A percentile compares a stretch with the other conserved stretches of the same genome.
Evolutionary conservation across 2,797 vertebrate genomes (phyloP).

Genomic region (Sciurus vulgaris): DNA sequence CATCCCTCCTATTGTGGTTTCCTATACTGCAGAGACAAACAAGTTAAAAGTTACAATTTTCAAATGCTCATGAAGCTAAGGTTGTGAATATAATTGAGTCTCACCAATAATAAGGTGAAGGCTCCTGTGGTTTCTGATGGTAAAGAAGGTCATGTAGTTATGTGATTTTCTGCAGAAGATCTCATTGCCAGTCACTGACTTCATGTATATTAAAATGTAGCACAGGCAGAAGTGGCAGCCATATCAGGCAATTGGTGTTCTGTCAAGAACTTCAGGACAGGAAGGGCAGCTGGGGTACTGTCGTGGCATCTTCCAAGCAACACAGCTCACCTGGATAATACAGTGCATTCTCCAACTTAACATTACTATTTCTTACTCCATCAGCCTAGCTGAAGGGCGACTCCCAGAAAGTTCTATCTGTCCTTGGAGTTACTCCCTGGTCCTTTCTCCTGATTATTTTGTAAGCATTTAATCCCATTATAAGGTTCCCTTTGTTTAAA

Average conservation of each 20-base stretch:
- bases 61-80: neutral
- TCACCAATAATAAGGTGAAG: neutral
- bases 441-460: neutral
- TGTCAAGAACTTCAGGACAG: neutral
- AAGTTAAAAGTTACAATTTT: neutral
- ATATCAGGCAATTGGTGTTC: too few species aligned
- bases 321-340: neutral
- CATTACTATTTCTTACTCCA: accelerated
- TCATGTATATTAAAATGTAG: neutral
- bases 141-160: too few species aligned
- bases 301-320: neutral
- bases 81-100: neutral
- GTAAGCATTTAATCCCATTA: neutral
- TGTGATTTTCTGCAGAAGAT: neutral
- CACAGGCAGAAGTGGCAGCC: neutral
- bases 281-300: neutral
- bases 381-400: neutral
- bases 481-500: neutral
- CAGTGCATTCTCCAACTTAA: neutral
- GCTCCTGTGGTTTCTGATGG: neutral
- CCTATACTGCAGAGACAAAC: neutral
- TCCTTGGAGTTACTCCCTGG: neutral
- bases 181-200: neutral
- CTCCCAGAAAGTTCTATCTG: neutral
- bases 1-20: neutral